Base-by-base conservation (phyloP, 2,113 vertebrate species). In the Melanerpes aurifrons region DNA sequence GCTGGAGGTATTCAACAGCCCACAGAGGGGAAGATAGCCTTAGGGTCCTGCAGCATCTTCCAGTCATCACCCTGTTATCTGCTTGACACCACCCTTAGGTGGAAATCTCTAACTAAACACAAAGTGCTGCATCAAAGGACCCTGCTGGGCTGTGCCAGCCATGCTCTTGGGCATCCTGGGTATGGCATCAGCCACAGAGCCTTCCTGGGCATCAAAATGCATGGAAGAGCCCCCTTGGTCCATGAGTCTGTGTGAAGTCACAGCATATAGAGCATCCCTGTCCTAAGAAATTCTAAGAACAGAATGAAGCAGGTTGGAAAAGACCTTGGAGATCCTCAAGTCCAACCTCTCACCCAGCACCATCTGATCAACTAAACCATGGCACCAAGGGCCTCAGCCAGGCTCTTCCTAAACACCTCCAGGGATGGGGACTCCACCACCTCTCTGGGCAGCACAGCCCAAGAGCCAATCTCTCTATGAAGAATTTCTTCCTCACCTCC, bases 1-100 rank as follows among this genome's bases (percentile, higher is more conserved):
- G 84, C 84, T 89, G 94, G 75, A 87, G 92, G 95, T 92, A 93
- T 64, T 95, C 92, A 95, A 92, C 71, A 92, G 37, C 68, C 61
- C 75, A 75, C 77, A 94, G 87, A 92, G 75, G 75, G 91, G 90
- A 92, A 83, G 82, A 58, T 9, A 93, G 85, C 92, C 73, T 26
- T 17, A 63, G 72, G 91, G 76, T 89, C 62, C 77, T 86, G 61
- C 75, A 91, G 79, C 75, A 71, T 87, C 61, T 67, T 94, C 85
- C 72, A 71, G 79, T 90, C 85, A 77, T 95, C 87, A 71, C 68
- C 77, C 81, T 77, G 61, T 93, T 95, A 78, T 78, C 93, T 83
- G 5, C 9, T 62, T 93, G 82, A 87, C 76, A 56, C 13, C 32
- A 77, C 75, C 75, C 79, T 92, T n/a, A 83, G 76, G 48, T 94